Percentiles rank a stretch among this genome's conserved stretches.
phyloP scores from a whole-genome alignment of 2,113 vertebrate species.

The Sinocyclocheilus anophthalmus region DNA sequence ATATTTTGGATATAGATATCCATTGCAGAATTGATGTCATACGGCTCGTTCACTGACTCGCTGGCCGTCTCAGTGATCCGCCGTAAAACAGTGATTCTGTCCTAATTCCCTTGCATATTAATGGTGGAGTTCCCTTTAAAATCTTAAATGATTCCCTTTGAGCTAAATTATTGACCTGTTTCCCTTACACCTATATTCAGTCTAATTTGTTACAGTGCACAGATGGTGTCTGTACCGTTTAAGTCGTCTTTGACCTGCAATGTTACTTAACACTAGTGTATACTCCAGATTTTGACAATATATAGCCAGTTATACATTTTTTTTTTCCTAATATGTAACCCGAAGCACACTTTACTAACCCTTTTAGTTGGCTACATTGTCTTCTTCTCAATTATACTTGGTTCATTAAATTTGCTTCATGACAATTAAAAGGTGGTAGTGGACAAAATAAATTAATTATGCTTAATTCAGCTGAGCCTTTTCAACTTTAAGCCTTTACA shows the following conservation, averaged over 20 bases:
- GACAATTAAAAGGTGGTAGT: conserved; percentile 47
- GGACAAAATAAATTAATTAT: conserved; percentile 48
- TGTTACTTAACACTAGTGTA: background rate
- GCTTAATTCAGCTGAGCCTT: conserved; percentile 33
- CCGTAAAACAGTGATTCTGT: too few species aligned
- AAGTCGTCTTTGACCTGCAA: background rate
- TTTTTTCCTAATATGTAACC: background rate
- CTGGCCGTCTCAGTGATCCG: too few species aligned
- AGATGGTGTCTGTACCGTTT: background rate
- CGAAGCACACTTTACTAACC: background rate
- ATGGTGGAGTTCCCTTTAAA: too few species aligned
- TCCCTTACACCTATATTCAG: background rate
- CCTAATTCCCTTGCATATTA: too few species aligned
- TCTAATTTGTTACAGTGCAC: background rate
- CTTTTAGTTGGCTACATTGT: background rate
- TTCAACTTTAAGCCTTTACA: conserved; percentile 2
- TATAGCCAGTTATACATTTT: background rate
- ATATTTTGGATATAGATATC: too few species aligned
- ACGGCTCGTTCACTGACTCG: too few species aligned
- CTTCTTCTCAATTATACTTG: background rate
- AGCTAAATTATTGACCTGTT: too few species aligned
- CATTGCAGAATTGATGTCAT: too few species aligned
- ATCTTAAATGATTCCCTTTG: too few species aligned
- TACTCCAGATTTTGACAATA: background rate
- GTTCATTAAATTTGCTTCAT: conserved; percentile 8